These are phyloP conservation scores for Palaemon carinicauda DNA, from an alignment of 1,140 invertebrate species.

Conservation along the genomic window DNA sequence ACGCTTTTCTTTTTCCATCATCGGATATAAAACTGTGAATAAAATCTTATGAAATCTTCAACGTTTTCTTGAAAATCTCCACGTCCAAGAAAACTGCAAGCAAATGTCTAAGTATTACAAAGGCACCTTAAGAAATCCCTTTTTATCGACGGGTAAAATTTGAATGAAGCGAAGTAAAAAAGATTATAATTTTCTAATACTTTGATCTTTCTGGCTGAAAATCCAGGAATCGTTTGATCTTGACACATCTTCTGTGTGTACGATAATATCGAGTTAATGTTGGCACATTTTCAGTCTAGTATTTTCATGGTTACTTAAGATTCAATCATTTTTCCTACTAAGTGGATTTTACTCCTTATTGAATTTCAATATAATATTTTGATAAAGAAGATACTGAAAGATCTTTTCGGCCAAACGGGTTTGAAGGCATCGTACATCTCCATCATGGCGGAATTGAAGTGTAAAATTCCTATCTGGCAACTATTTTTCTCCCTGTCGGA, in stretches of 20 bases:
- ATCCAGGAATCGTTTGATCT: conserved; percentile 14
- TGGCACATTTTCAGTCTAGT: too few species aligned
- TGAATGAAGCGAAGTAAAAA: background rate
- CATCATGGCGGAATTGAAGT: background rate
- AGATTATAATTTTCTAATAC: conserved; percentile 3
- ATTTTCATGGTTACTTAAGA: too few species aligned
- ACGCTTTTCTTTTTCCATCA: too few species aligned
- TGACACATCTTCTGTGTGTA: background rate
- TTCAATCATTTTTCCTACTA: background rate
- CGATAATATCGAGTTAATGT: background rate
- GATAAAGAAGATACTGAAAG: background rate
- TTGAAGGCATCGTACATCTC: background rate
- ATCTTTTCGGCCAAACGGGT: background rate
- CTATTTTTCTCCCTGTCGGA: background rate
- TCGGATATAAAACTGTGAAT: too few species aligned
- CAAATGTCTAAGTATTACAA: too few species aligned
- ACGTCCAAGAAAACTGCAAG: too few species aligned
- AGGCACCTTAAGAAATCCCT: too few species aligned
- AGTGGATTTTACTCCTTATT: too few species aligned
- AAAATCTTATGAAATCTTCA: too few species aligned
- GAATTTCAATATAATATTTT: too few species aligned
- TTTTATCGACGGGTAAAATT: background rate
- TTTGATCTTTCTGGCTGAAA: conserved; percentile 49
- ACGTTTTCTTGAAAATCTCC: too few species aligned
- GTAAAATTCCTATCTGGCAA: conserved; percentile 28